Conservation (phyloP, 2,113 vertebrate species). For the Smithornis capensis region DNA sequence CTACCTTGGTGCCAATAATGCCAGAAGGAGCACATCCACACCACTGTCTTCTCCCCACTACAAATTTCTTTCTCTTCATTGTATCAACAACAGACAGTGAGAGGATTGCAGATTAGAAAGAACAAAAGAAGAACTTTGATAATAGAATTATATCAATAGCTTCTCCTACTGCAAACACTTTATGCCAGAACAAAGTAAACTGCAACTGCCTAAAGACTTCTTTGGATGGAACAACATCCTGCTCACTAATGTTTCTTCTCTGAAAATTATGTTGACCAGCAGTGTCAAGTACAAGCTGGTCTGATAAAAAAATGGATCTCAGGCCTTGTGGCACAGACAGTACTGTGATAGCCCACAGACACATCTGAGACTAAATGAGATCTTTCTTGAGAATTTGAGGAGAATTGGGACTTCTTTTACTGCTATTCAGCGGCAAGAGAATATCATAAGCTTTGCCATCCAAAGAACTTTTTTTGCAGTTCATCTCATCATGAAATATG, state of each 20-base stretch:
- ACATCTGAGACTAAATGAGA: not conserved
- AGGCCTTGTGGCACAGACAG: not conserved
- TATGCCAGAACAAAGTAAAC: not conserved
- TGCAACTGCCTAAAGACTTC: not conserved
- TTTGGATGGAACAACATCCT: not conserved
- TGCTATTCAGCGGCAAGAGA: not conserved
- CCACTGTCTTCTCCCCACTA: not conserved
- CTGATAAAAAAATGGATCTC: not conserved
- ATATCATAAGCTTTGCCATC: not conserved
- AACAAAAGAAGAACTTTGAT: not conserved
- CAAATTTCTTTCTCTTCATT: not conserved
- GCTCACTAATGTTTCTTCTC: not conserved
- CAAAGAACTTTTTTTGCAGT: not conserved
- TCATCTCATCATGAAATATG: not conserved
- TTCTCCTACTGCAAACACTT: not conserved
- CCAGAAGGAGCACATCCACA: not conserved
- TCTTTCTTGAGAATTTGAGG: not conserved
- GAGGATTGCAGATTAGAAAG: not conserved
- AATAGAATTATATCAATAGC: not conserved
- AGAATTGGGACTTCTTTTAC: not conserved
- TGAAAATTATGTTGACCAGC: not conserved
- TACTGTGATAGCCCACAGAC: not conserved
- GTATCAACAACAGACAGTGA: not conserved
- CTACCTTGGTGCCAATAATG: not conserved
- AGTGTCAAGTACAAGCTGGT: not conserved